Base-by-base conservation (phyloP, 1,140 invertebrate genomes). In the Augochlora pura region DNA sequence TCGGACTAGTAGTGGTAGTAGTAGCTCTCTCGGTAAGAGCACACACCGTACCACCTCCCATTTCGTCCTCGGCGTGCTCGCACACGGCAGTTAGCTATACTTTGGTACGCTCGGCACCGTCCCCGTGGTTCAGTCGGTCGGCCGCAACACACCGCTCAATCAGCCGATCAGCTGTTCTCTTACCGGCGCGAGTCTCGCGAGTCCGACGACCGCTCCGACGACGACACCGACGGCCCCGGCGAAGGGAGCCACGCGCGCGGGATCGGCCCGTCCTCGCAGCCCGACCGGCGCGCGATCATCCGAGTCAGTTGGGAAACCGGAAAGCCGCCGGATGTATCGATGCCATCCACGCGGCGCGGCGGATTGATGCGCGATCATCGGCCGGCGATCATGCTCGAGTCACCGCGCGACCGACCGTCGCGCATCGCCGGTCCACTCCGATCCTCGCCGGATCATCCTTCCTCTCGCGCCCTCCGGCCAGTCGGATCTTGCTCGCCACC, bases 11-110 rank as follows among this genome's bases (percentile, higher is more conserved):
- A 86, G 80, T 86, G 82, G 86, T 85, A 87, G 82, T 85, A 86
- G 82, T 81, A 84, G 83, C 86, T 88, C 87, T 83, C 81, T 83
- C 81, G 87, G 81, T 80, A 87, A 87, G 86, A 88, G 84, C 87
- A 77, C 86, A 81, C 81, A 72, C 60, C 80, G 54, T 84, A 80
- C 86, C 85, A 89, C 88, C 87, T 88, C 88, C 84, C 84, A 81
- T 88, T 87, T 85, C 77, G 73, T 81, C 59, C 64, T 64, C 59
- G 32, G 6, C 42, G 54, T 64, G 75, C 81, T 75, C 79, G 72
- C 74, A 76, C 59, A 78, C 84, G 73, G 69, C 69, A 49, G 62
- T 84, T 78, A 60, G 70, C 73, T 81, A 77, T 81, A 84, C 84
- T 85, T 81, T 85, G 82, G 80, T 85, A 86, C 83, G 71, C 57